phyloP scores from a whole-genome alignment of 1,140 invertebrate species.

The Octopus bimaculoides region DNA sequence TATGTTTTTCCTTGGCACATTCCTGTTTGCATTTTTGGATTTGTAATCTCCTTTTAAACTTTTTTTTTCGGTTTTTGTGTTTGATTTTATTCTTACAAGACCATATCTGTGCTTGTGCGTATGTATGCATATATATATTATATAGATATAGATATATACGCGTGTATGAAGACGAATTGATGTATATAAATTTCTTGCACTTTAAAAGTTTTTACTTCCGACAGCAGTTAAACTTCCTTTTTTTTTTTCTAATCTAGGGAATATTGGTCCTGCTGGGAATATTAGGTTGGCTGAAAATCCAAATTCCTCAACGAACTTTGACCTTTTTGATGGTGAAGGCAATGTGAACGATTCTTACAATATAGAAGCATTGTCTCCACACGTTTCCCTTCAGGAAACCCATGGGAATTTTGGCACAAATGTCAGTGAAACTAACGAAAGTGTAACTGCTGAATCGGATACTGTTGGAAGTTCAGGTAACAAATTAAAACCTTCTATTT shows the following conservation, averaged over 20 bases:
- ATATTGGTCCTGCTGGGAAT: constrained; percentile 38
- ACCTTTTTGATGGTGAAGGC: constrained; percentile 71
- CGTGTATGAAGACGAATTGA: neutral
- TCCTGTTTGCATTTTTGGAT: too few species aligned
- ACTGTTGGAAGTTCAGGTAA: neutral
- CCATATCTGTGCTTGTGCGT: neutral
- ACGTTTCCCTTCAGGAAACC: constrained; percentile 59
- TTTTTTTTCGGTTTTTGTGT: too few species aligned
- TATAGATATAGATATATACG: neutral
- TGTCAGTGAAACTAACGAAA: constrained; percentile 53
- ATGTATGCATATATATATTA: constrained; percentile 1
- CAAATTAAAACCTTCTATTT: too few species aligned
- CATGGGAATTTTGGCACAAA: constrained; percentile 64
- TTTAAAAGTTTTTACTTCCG: neutral
- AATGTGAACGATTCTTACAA: constrained; percentile 61
- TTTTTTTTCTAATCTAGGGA: constrained; percentile 24
- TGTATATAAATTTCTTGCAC: neutral
- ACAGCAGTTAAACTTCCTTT: neutral
- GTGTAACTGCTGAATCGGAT: constrained; percentile 21
- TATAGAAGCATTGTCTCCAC: constrained; percentile 63
- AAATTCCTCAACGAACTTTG: constrained; percentile 56
- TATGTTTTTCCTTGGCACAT: too few species aligned
- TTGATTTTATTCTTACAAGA: too few species aligned
- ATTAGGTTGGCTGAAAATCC: constrained; percentile 35
- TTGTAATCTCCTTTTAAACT: too few species aligned